A percentile compares a stretch with the other conserved stretches of the same genome.
phyloP scores from a whole-genome alignment of 2,888 invertebrate genomes.

The Tipula confusa region DNA sequence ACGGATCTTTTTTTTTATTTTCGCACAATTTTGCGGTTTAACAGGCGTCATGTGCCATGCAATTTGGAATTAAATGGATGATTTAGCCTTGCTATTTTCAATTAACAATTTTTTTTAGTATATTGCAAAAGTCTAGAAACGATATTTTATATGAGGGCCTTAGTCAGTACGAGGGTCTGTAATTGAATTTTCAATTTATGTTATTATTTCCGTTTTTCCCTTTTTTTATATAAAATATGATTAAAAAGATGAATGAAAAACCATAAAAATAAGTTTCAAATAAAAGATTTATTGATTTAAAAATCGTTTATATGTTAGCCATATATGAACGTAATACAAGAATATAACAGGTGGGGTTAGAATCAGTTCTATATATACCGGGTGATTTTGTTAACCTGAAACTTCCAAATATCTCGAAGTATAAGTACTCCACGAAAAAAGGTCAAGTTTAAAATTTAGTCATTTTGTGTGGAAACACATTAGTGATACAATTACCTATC shows the following conservation, averaged over 20 bases:
- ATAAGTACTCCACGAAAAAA: too few relatives aligned
- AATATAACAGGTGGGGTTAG: too few relatives aligned
- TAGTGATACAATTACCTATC: too few relatives aligned
- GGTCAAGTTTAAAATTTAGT: too few relatives aligned
- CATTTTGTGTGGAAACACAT: too few relatives aligned
- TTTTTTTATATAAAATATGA: neutral
- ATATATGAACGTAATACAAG: too few relatives aligned
- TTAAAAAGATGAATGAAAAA: neutral
- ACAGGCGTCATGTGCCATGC: neutral
- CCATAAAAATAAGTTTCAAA: neutral
- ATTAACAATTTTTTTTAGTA: neutral
- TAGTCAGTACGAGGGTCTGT: too few relatives aligned
- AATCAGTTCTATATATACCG: too few relatives aligned
- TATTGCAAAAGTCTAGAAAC: neutral
- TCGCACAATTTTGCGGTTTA: neutral
- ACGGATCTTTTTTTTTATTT: neutral
- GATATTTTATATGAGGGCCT: too few relatives aligned
- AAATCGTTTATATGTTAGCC: neutral
- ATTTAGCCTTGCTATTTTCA: neutral
- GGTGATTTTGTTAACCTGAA: too few relatives aligned
- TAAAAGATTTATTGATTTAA: neutral
- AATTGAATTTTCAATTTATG: neutral
- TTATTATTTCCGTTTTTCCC: neutral
- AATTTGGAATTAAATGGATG: too few relatives aligned
- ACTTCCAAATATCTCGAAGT: too few relatives aligned